Percentiles rank a stretch among this genome's conserved stretches.
Conservation (phyloP, 2,113 vertebrate species). For the Archilochus colubris region DNA sequence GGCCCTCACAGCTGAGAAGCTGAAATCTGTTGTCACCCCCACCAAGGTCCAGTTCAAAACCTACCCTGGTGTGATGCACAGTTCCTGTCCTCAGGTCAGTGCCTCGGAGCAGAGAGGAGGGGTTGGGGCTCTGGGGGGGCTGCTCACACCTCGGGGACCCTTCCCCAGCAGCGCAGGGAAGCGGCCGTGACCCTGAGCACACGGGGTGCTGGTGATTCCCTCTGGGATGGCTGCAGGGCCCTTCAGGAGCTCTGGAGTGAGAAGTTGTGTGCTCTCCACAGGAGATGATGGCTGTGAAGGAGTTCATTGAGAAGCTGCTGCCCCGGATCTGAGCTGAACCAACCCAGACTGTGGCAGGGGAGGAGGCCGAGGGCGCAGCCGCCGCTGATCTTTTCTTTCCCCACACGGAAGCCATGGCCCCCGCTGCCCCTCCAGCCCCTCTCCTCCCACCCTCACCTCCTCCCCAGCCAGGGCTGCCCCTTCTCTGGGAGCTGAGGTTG, state of each 20-base stretch:
- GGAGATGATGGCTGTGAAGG: slow-evolving; percentile 96
- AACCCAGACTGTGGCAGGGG: slow-evolving; percentile 72
- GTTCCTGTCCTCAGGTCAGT: slow-evolving; percentile 90
- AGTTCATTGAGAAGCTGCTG: slow-evolving; percentile 95
- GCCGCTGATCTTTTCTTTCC: not conserved
- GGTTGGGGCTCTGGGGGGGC: not conserved
- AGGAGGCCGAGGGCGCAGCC: slow-evolving; percentile 69
- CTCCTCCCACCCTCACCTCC: not conserved
- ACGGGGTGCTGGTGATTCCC: rapidly evolving
- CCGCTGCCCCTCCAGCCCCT: slow-evolving; percentile 5
- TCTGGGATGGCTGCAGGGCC: rapidly evolving
- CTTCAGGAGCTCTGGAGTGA: rapidly evolving
- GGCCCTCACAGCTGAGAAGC: slow-evolving; percentile 89
- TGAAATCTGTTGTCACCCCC: slow-evolving; percentile 87
- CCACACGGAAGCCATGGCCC: slow-evolving; percentile 85
- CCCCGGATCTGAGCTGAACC: slow-evolving; percentile 88
- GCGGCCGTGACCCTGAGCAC: not conserved
- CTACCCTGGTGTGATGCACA: slow-evolving; percentile 88
- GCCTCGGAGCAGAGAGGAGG: rapidly evolving
- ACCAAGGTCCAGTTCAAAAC: slow-evolving; percentile 89
- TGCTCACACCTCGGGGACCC: not conserved
- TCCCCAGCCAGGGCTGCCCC: not conserved
- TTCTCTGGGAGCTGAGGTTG: not conserved
- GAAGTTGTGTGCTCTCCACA: not conserved
- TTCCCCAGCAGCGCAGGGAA: not conserved